Percentiles rank a stretch among this genome's conserved stretches.
Evolutionary conservation across 2,797 vertebrate species (phyloP).

Genomic region (Apogon talboti): DNA sequence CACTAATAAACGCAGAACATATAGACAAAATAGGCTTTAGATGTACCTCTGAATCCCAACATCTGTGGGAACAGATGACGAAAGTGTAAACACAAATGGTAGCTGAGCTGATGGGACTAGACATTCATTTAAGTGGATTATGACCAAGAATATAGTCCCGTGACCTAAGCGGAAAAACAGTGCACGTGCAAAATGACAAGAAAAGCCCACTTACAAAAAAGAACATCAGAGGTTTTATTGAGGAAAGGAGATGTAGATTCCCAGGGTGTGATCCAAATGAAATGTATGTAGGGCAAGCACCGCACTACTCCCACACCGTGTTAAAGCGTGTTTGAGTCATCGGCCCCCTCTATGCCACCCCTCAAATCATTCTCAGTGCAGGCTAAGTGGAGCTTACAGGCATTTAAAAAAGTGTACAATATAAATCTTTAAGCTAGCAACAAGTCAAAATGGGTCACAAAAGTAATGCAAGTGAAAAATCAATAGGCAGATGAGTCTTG

Average conservation of each 20-base stretch:
- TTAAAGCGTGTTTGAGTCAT: constrained; percentile 63
- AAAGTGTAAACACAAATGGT: constrained; percentile 57
- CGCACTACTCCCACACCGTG: constrained; percentile 64
- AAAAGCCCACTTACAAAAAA: constrained; percentile 48
- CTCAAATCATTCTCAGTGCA: constrained; percentile 51
- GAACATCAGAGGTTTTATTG: constrained; percentile 74
- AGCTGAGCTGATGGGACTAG: not conserved
- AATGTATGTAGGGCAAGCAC: constrained; percentile 65
- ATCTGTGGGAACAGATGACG: constrained; percentile 67
- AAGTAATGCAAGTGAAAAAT: constrained; percentile 44
- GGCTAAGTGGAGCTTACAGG: constrained; percentile 44
- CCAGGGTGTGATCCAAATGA: constrained; percentile 66
- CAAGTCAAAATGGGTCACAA: constrained; percentile 39
- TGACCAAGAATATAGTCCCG: not conserved
- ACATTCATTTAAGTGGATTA: constrained; percentile 16
- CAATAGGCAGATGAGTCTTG: constrained; percentile 42
- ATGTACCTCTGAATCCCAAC: constrained; percentile 49
- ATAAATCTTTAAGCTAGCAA: constrained; percentile 46
- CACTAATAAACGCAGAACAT: constrained; percentile 68
- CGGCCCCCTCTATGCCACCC: constrained; percentile 39
- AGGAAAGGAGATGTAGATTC: constrained; percentile 55
- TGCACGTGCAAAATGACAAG: constrained; percentile 29
- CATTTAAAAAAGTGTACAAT: constrained; percentile 53
- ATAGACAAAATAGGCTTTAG: constrained; percentile 48
- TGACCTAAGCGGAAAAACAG: constrained; percentile 21